Percentiles rank a stretch among this genome's conserved stretches.
These are phyloP conservation scores for Drosophila sordidapex DNA, from an alignment of 2,888 invertebrate genomes.

Conservation along the genomic window DNA sequence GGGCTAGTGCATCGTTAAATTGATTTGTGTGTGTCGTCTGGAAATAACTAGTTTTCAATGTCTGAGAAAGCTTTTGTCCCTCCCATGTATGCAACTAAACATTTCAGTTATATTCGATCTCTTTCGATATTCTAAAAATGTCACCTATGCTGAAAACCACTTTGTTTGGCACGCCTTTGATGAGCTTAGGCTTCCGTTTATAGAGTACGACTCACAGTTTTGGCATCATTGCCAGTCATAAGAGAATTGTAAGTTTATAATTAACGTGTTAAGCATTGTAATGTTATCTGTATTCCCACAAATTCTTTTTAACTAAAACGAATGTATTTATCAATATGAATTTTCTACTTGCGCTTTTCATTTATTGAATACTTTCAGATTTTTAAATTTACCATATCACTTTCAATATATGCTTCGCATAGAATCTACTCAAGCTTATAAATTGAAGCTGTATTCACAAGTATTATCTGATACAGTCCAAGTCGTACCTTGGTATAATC, in stretches of 20 bases:
- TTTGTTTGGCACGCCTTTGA: conserved; percentile 54
- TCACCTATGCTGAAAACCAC: conserved; percentile 63
- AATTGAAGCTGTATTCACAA: background rate
- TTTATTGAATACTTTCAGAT: background rate
- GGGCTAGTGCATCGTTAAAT: conserved; percentile 80
- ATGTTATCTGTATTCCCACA: conserved; percentile 2
- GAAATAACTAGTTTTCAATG: conserved; percentile 66
- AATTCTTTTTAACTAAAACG: background rate
- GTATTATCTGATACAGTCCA: background rate
- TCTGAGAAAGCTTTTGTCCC: conserved; percentile 64
- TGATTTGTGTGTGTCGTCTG: conserved; percentile 70
- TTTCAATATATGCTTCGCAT: background rate
- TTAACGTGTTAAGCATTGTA: conserved; percentile 24
- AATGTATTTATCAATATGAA: background rate
- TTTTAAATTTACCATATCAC: background rate
- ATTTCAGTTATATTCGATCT: conserved; percentile 61
- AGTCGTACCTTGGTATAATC: background rate
- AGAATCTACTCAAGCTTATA: background rate
- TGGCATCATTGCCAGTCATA: conserved; percentile 59
- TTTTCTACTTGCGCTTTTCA: background rate
- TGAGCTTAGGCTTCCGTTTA: conserved; percentile 73
- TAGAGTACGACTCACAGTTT: conserved; percentile 46
- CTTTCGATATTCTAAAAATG: conserved; percentile 66
- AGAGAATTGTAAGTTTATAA: conserved; percentile 71
- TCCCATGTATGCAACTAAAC: conserved; percentile 44